Base-by-base conservation (phyloP, 2,888 invertebrate species). In the Coelogynopora nodosa region DNA sequence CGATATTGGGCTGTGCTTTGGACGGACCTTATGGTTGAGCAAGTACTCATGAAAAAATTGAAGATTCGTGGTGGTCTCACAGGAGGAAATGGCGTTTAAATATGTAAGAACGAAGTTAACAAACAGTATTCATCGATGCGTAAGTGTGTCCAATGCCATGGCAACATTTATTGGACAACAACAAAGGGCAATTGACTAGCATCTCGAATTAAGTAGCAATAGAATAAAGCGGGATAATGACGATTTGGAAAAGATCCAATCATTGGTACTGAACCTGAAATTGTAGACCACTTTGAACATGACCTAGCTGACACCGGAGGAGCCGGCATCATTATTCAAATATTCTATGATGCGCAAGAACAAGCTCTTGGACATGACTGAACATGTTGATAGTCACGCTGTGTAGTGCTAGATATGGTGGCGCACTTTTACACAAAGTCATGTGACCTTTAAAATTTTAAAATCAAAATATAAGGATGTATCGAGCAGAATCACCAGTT, bases 1-100 rank as follows among this genome's bases (percentile, higher is more conserved):
- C 18, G 49, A 49, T 49, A 49, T 49, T 49, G 18, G 49, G 18
- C 49, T 23, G 89, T 89, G 27, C 82, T 49, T 49, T 49, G 49
- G 49, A 49, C 5, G 49, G 49, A 49, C 49, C 49, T 49, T 49
- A 18, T 49, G 49, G 18, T 49, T 49, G 18, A 49, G 18, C 49
- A 49, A 49, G 49, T 49, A 49, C 49, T 49, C 18, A 49, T 49
- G 49, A 49, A 18, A 49, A 49, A 18, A 10, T 49, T 49, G 18
- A 49, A 49, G 49, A 49, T 5, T 5, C 88, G 86, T 18, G 5
- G 49, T 49, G 49, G 49, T 49, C 49, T 49, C 5, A 49, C 18
- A 49, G 18, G 18, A 49, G n/a, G 18, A 49, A 49, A 18, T 49
- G 49, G 18, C 49, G 18, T 49, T 49, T 10, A 10, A 49, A 49